Evolutionary conservation across 1,140 invertebrate genomes (phyloP).

Genomic region (Notospermus geniculatus): DNA sequence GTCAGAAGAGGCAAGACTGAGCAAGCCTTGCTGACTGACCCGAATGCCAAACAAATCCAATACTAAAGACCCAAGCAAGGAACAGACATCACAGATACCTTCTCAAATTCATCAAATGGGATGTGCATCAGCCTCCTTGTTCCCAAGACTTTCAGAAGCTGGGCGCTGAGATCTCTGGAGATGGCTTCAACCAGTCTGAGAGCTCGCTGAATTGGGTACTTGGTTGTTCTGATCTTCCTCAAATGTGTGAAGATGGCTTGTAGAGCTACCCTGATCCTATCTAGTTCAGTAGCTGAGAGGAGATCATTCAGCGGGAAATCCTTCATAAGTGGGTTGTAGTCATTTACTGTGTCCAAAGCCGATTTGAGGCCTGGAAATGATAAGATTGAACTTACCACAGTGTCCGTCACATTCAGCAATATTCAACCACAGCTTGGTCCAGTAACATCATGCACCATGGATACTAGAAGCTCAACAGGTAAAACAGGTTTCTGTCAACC

Average conservation of each 20-base stretch:
- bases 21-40: no score
- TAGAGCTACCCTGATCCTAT: slow-evolving; percentile 84
- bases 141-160: slow-evolving; percentile 91
- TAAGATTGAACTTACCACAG: slow-evolving; percentile 54
- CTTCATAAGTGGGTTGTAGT: slow-evolving; percentile 99
- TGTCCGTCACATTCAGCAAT: no score
- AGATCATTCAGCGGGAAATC: slow-evolving; percentile 99
- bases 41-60: no score
- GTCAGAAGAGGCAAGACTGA: no score
- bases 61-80: no score
- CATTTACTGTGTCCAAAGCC: slow-evolving; percentile 93
- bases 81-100: no score
- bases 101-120: slow-evolving; percentile 97
- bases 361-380: slow-evolving; percentile 76
- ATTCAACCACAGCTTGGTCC: not conserved
- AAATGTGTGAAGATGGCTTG: slow-evolving; percentile 90
- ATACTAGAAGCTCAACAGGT: no score
- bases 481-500: no score
- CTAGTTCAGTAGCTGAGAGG: slow-evolving; percentile 92
- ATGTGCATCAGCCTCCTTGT: slow-evolving; percentile 97
- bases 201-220: slow-evolving; percentile 94
- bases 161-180: slow-evolving; percentile 88
- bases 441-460: no score
- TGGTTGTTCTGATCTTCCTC: slow-evolving; percentile 93
- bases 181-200: slow-evolving; percentile 94